phyloP scores from a whole-genome alignment of 2,888 invertebrate species.

The Volucella bombylans region DNA sequence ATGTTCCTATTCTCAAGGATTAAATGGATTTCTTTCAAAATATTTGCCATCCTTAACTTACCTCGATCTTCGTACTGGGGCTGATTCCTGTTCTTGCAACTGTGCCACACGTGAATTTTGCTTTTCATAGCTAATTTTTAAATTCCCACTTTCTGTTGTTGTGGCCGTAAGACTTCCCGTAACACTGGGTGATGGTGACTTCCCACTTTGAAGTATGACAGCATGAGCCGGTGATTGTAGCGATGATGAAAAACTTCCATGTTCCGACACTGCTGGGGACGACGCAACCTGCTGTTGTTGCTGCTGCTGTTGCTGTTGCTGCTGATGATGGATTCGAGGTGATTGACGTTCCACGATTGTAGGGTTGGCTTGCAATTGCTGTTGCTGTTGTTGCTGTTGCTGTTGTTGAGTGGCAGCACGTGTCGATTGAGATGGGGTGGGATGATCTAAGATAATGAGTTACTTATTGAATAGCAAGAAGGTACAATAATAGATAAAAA shows the following conservation, averaged over 20 bases:
- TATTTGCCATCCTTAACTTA: conserved; percentile 77
- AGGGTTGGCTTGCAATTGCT: conserved; percentile 68
- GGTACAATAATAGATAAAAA: background rate
- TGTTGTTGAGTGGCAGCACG: conserved; percentile 74
- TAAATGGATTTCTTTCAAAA: conserved; percentile 12
- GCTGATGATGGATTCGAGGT: conserved; percentile 76
- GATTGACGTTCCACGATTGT: conserved; percentile 75
- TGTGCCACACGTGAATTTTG: conserved; percentile 83
- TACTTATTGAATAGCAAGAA: background rate
- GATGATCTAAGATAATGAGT: conserved; percentile 69
- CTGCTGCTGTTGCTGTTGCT: too few relatives aligned
- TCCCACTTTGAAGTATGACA: conserved; percentile 79
- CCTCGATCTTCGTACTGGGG: conserved; percentile 85
- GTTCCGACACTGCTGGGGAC: conserved; percentile 71
- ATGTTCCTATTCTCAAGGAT: conserved; percentile 46
- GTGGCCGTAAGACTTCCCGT: conserved; percentile 77
- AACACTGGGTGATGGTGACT: conserved; percentile 78
- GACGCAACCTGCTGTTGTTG: conserved; percentile 41
- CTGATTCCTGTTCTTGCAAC: conserved; percentile 82
- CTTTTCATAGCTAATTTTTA: conserved; percentile 84
- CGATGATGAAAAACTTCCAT: conserved; percentile 64
- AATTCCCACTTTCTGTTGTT: conserved; percentile 83
- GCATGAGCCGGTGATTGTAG: conserved; percentile 74
- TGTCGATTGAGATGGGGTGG: conserved; percentile 74
- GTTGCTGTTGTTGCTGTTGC: conserved; percentile 54